phyloP scores from a whole-genome alignment of 2,113 vertebrate species.

The Todiramphus chloris region DNA sequence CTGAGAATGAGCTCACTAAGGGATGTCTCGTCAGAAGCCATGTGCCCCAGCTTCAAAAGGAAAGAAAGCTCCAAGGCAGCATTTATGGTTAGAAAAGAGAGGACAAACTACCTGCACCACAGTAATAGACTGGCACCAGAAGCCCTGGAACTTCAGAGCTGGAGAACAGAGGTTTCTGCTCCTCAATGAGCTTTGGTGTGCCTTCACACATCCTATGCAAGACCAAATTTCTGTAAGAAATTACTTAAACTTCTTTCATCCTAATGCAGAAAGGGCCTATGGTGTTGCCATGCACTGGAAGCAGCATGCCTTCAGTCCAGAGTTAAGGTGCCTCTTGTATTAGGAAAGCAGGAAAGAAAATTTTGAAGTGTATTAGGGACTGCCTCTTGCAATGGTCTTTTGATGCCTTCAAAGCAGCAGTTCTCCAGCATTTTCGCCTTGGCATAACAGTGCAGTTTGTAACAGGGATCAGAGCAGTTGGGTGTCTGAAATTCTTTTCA shows the following conservation, averaged over 20 bases:
- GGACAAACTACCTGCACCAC: not conserved
- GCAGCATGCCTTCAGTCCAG: not conserved
- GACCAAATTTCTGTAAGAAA: not conserved
- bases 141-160: not conserved
- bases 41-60: not conserved
- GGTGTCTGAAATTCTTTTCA: not conserved
- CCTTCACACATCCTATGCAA: not conserved
- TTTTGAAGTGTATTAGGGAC: not conserved
- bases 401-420: not conserved
- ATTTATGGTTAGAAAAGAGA: not conserved
- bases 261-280: not conserved
- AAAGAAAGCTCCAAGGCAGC: not conserved
- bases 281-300: not conserved
- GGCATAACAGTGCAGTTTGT: not conserved
- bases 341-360: not conserved
- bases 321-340: not conserved
- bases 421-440: not conserved
- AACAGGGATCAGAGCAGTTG: rapidly evolving
- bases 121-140: not conserved
- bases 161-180: not conserved
- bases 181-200: not conserved
- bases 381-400: not conserved
- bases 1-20: not conserved
- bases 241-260: not conserved
- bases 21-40: rapidly evolving